phyloP scores from a whole-genome alignment of 2,113 vertebrate genomes.

The Myiozetetes cayanensis region DNA sequence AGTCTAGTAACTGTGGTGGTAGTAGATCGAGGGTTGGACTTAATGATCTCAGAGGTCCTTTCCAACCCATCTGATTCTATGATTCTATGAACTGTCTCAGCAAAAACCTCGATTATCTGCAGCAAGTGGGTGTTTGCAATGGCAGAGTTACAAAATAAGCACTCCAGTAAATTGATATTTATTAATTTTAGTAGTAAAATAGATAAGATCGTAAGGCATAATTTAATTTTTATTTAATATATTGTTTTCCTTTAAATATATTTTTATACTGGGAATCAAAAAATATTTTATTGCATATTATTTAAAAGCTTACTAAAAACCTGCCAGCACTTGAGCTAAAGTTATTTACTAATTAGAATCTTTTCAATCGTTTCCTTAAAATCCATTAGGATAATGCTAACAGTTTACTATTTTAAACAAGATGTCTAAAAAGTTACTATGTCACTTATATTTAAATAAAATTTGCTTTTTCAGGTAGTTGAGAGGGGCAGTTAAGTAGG shows the following conservation, averaged over 20 bases:
- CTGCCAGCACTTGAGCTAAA: not conserved
- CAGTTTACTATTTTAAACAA: not conserved
- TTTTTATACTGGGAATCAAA: not conserved
- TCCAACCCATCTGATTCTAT: too few species aligned
- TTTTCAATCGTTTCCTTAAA: not conserved
- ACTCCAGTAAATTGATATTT: not conserved
- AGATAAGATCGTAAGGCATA: not conserved
- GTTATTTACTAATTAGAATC: not conserved
- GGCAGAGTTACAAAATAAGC: not conserved
- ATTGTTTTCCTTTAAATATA: not conserved
- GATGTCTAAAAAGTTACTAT: not conserved
- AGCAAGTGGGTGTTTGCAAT: not conserved
- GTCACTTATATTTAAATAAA: not conserved
- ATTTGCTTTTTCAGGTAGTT: not conserved
- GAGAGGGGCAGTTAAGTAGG: not conserved
- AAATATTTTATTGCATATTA: not conserved
- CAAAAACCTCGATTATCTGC: not conserved
- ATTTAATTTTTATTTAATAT: not conserved
- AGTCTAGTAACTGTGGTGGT: too few species aligned
- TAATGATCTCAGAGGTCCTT: too few species aligned
- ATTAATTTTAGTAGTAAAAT: not conserved
- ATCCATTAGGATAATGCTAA: not conserved
- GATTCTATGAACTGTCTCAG: not conserved
- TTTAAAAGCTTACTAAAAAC: not conserved
- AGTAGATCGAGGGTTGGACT: too few species aligned